These are phyloP conservation scores for Anthopleura sola DNA, from an alignment of 64 coral and sea anemone species.

Conservation along the genomic window DNA sequence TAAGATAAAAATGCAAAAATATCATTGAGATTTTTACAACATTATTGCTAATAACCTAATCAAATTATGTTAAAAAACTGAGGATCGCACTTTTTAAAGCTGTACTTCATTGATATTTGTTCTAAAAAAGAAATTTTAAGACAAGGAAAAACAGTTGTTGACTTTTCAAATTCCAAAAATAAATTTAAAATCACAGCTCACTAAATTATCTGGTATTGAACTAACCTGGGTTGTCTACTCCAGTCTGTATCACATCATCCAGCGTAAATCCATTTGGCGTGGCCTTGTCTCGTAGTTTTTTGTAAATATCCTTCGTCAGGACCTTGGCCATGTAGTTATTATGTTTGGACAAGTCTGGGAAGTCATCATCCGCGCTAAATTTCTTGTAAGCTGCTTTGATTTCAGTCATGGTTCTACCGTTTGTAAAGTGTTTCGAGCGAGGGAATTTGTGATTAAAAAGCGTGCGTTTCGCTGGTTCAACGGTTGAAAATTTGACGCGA, in stretches of 20 bases:
- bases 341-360: slow-evolving; percentile 75
- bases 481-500: not conserved
- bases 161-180: no score
- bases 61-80: no score
- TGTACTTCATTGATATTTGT: no score
- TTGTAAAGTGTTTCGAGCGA: not conserved
- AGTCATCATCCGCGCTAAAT: slow-evolving; percentile 71
- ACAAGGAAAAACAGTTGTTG: no score
- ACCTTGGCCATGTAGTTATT: slow-evolving; percentile 99
- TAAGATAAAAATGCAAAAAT: no score
- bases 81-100: no score
- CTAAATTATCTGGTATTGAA: no score
- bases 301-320: slow-evolving; percentile 85
- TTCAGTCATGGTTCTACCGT: slow-evolving; percentile 48
- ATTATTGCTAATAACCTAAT: no score
- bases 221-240: slow-evolving; percentile 89
- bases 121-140: no score
- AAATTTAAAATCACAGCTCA: no score
- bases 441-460: not conserved
- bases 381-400: slow-evolving; percentile 82
- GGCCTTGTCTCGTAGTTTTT: slow-evolving; percentile 76
- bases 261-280: slow-evolving; percentile 92
- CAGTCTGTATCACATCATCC: slow-evolving; percentile 93
- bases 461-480: not conserved
- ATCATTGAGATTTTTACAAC: no score